Percentiles rank a stretch among this genome's conserved stretches.
Evolutionary conservation across 2,888 invertebrate species (phyloP).

Genomic region (Rotaria socialis): DNA sequence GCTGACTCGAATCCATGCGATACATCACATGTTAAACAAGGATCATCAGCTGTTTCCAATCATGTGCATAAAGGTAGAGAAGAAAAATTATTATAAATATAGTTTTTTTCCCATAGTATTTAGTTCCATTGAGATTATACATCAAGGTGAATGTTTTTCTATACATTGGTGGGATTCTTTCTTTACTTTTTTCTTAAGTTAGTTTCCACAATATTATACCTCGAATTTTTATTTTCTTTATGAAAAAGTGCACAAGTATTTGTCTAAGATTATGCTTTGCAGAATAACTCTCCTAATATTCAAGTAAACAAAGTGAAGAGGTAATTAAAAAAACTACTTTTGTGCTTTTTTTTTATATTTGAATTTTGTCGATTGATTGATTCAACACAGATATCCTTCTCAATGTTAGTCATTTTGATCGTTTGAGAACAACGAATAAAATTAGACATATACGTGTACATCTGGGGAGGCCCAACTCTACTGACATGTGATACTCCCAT

Average conservation of each 20-base stretch:
- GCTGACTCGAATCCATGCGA: neutral
- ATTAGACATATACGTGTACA: neutral
- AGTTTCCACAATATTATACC: neutral
- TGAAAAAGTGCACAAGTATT: too few species aligned
- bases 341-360: neutral
- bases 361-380: neutral
- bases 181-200: neutral
- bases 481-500: neutral
- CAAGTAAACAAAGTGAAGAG: neutral
- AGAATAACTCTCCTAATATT: neutral
- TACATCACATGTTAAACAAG: neutral
- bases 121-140: neutral
- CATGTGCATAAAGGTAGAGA: neutral
- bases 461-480: neutral
- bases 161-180: neutral
- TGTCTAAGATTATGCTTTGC: neutral
- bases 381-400: neutral
- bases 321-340: too few species aligned
- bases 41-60: neutral
- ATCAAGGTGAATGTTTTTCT: neutral
- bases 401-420: neutral
- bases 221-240: neutral
- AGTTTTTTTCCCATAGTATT: neutral
- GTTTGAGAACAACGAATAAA: neutral
- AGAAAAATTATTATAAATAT: neutral